Evolutionary conservation across 2,113 vertebrate species (phyloP).

Genomic region (Pelobates fuscus): DNA sequence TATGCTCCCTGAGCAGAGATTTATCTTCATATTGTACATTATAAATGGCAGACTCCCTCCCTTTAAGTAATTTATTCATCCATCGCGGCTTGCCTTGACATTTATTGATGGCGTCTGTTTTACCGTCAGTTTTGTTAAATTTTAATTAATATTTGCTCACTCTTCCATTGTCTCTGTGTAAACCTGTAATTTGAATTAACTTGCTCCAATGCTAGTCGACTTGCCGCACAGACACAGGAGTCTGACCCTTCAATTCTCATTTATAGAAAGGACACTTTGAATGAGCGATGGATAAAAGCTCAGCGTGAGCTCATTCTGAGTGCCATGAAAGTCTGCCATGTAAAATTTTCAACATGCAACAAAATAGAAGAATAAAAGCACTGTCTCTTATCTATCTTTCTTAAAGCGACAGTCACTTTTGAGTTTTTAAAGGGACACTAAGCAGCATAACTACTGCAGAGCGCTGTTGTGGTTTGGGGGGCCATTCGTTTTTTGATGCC

Average conservation of each 20-base stretch:
- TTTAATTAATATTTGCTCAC: slow-evolving; percentile 33
- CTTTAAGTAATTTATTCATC: not conserved
- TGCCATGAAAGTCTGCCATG: too few relatives aligned
- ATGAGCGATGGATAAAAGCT: slow-evolving; percentile 6
- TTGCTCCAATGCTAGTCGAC: not conserved
- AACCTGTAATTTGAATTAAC: slow-evolving; percentile 20
- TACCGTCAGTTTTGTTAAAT: not conserved
- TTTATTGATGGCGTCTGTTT: not conserved
- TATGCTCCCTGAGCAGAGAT: not conserved
- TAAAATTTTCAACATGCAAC: too few relatives aligned
- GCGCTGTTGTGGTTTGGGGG: too few relatives aligned
- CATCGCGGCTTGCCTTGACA: not conserved
- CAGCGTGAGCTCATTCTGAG: not conserved
- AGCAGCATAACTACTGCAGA: too few relatives aligned
- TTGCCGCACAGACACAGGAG: not conserved
- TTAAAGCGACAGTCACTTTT: too few relatives aligned
- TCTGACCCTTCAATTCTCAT: slow-evolving; percentile 29
- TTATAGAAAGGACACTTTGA: slow-evolving; percentile 16
- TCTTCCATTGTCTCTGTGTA: slow-evolving; percentile 5
- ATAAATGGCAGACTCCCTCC: not conserved
- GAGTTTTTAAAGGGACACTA: too few relatives aligned
- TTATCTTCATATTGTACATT: not conserved
- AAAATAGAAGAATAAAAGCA: too few relatives aligned
- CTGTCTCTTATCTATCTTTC: too few relatives aligned
- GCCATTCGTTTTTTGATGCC: too few relatives aligned